Conservation (phyloP, 2,888 invertebrate species). For the Argyresthia goedartella region DNA sequence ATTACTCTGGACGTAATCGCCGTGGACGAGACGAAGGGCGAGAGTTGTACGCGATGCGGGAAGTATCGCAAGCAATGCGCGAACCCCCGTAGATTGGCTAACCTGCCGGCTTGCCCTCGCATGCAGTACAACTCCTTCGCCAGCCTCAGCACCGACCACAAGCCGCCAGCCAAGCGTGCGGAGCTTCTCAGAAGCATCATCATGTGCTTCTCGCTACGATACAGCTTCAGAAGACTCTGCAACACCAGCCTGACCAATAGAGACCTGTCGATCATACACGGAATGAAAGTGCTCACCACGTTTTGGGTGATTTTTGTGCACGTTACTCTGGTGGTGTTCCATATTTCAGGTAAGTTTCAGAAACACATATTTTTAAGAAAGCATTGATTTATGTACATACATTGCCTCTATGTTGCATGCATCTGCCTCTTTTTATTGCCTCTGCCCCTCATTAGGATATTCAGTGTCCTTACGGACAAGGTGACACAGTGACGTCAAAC, state of each 20-base stretch:
- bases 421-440: too few relatives aligned
- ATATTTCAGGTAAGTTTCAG: slow-evolving; percentile 66
- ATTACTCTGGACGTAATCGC: slow-evolving; percentile 53
- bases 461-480: too few relatives aligned
- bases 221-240: slow-evolving; percentile 50
- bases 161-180: slow-evolving; percentile 20
- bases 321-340: slow-evolving; percentile 73
- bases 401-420: too few relatives aligned
- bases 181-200: slow-evolving; percentile 35
- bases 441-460: too few relatives aligned
- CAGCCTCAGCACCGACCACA: slow-evolving; percentile 37
- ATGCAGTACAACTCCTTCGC: slow-evolving; percentile 37
- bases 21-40: slow-evolving; percentile 31
- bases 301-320: slow-evolving; percentile 76
- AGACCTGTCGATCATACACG: slow-evolving; percentile 69
- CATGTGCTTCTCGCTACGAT: slow-evolving; percentile 51
- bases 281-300: slow-evolving; percentile 73
- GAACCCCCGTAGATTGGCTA: slow-evolving; percentile 24
- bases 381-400: too few relatives aligned
- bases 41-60: slow-evolving; percentile 47
- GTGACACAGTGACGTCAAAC: too few relatives aligned
- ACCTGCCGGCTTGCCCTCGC: slow-evolving; percentile 35
- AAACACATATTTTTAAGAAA: too few relatives aligned
- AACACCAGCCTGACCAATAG: slow-evolving; percentile 60
- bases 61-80: slow-evolving; percentile 53